A percentile compares a stretch with the other conserved stretches of the same genome.
Conservation (phyloP, 2,888 invertebrate species). For the Seladonia tumulorum region DNA sequence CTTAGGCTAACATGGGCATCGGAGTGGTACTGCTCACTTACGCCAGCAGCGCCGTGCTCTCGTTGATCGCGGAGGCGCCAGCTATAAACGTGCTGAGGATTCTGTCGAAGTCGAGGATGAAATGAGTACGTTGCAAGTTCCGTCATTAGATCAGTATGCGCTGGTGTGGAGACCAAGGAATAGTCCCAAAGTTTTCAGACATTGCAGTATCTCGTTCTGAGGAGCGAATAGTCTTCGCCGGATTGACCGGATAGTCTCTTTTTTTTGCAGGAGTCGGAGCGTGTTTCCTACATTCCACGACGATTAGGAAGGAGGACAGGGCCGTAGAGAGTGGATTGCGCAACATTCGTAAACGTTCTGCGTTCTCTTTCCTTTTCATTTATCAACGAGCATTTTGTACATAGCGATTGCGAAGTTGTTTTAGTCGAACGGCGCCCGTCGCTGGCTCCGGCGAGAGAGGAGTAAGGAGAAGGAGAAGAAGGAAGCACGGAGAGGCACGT, state of each 20-base stretch:
- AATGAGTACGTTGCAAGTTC: slow-evolving; percentile 21
- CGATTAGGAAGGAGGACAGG: not conserved
- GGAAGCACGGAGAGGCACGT: slow-evolving; percentile 71
- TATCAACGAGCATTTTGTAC: slow-evolving; percentile 76
- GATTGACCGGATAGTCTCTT: not conserved
- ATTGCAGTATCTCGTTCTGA: not conserved
- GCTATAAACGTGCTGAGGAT: slow-evolving; percentile 74
- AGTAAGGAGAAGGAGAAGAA: not conserved
- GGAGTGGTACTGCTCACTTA: slow-evolving; percentile 81
- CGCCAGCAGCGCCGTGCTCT: slow-evolving; percentile 79
- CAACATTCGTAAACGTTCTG: slow-evolving; percentile 59
- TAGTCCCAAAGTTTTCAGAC: not conserved
- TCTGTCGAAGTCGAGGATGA: slow-evolving; percentile 47
- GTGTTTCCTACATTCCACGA: not conserved
- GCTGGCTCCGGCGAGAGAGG: slow-evolving; percentile 41
- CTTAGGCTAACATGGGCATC: slow-evolving; percentile 75
- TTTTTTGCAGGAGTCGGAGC: not conserved
- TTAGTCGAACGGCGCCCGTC: slow-evolving; percentile 71
- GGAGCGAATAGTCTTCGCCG: not conserved
- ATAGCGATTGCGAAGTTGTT: slow-evolving; percentile 63
- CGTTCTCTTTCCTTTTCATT: slow-evolving; percentile 33
- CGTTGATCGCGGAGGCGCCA: slow-evolving; percentile 83
- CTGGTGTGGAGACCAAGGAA: not conserved
- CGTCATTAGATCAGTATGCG: not conserved
- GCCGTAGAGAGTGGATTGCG: slow-evolving; percentile 26